Evolutionary conservation across 2,113 vertebrate species (phyloP).

Genomic region (Connochaetes taurinus): DNA sequence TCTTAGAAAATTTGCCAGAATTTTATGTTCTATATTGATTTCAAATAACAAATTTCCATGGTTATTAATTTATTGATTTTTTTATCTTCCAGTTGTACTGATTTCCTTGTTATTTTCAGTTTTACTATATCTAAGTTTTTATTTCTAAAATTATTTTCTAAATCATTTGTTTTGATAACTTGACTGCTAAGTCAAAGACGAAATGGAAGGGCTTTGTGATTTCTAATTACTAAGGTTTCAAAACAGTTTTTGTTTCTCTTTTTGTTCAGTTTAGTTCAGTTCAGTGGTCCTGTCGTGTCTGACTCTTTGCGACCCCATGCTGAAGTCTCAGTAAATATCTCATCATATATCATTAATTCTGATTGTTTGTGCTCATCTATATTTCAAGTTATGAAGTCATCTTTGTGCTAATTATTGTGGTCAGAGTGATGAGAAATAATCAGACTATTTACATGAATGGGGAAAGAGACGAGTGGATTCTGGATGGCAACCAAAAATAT

Average conservation of each 20-base stretch:
- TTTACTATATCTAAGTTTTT: background rate
- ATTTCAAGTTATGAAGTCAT: background rate
- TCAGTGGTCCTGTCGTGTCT: no score
- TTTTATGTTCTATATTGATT: background rate
- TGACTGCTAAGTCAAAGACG: background rate
- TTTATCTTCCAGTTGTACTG: background rate
- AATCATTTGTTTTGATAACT: background rate
- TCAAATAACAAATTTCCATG: background rate
- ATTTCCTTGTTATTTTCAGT: background rate
- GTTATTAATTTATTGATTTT: background rate
- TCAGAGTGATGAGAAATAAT: background rate
- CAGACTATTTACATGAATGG: background rate
- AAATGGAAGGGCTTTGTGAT: background rate
- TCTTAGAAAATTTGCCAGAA: background rate
- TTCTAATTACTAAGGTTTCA: background rate
- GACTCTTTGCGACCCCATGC: no score
- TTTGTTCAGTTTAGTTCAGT: background rate
- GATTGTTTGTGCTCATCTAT: background rate
- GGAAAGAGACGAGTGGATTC: background rate
- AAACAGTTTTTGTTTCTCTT: background rate
- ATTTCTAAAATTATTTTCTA: constrained; percentile 1
- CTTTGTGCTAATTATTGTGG: background rate
- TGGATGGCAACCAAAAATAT: background rate
- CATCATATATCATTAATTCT: background rate
- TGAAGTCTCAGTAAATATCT: background rate